Evolutionary conservation across 2,888 invertebrate species (phyloP).

Genomic region (Drymonia ruficornis): DNA sequence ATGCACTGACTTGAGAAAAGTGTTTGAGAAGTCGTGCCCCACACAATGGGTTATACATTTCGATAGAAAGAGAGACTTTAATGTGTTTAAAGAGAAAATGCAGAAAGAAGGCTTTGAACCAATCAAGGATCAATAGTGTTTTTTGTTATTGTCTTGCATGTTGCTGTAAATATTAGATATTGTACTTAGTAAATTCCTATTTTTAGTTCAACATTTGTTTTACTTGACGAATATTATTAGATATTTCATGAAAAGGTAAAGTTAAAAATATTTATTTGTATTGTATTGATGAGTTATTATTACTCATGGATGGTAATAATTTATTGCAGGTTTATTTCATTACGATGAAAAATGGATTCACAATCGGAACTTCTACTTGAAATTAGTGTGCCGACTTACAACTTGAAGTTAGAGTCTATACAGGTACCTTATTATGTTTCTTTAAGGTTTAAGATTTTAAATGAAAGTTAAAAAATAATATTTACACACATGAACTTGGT

Average conservation of each 20-base stretch:
- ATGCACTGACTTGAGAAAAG: slow-evolving; percentile 89
- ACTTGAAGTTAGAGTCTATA: slow-evolving; percentile 48
- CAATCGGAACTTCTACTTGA: slow-evolving; percentile 32
- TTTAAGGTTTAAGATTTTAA: background rate
- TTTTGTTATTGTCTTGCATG: slow-evolving; percentile 46
- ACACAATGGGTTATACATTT: slow-evolving; percentile 97
- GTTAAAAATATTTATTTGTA: background rate
- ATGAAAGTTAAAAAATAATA: background rate
- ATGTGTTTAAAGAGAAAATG: slow-evolving; percentile 94
- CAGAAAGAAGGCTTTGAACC: slow-evolving; percentile 95
- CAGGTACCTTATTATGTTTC: slow-evolving; percentile 49
- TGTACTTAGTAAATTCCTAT: slow-evolving; percentile 72
- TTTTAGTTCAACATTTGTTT: slow-evolving; percentile 57
- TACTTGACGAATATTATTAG: slow-evolving; percentile 11
- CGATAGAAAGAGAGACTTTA: slow-evolving; percentile 94
- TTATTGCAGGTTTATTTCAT: slow-evolving; percentile 25
- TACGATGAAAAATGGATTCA: slow-evolving; percentile 48
- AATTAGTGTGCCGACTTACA: slow-evolving; percentile 43
- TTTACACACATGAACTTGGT: background rate
- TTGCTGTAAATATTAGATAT: slow-evolving; percentile 66
- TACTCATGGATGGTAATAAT: background rate
- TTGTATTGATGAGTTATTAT: background rate
- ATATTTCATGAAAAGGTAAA: background rate
- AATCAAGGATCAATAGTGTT: slow-evolving; percentile 76
- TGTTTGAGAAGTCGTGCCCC: slow-evolving; percentile 92